Evolutionary conservation across 2,888 invertebrate genomes (phyloP), one percentile per base, ranked within the genome.

Genomic region (Eulithis testata): DNA sequence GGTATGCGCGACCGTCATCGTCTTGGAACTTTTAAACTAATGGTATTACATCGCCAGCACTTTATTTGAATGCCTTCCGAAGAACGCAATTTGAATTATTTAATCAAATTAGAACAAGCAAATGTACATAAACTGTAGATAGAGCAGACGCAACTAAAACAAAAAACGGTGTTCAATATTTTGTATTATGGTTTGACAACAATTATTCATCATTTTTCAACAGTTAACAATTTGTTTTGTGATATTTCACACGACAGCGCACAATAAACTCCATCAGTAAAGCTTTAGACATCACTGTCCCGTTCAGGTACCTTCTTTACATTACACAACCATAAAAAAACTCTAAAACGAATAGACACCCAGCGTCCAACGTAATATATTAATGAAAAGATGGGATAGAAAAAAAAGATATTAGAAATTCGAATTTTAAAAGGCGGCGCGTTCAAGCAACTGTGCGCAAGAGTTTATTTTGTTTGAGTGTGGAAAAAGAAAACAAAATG

Each of bases 401-500:
- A 89, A 86, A 87, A 91, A 88, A 21, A 49, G 76, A 81, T 83
- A 84, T 84, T 83, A 84, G 82, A 82, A 76, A 85, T 88, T 89
- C 82, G 82, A 89, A 87, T 84, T 88, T 87, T 88, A 88, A 91
- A 89, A 88, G 87, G 89, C 90, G 91, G 90, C 84, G 86, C 85
- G 88, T 85, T 88, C 85, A 87, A 88, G 86, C 87, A 84, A 88
- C 89, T 84, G 86, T 82, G 81, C 70, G 68, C 84, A 80, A 76
- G 80, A 86, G 86, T 89, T 89, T 87, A 90, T 91, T 90, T 90
- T 89, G 87, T 91, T 88, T 85, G 89, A 88, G 87, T 86, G 85
- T 86, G 82, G 79, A 82, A 84, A 91, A 91, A 90, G 86, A 89
- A 89, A 91, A 91, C 86, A 90, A 91, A 89, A 89, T 37, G 83